phyloP scores from a whole-genome alignment of 2,797 vertebrate genomes.

The Echeneis naucrates region DNA sequence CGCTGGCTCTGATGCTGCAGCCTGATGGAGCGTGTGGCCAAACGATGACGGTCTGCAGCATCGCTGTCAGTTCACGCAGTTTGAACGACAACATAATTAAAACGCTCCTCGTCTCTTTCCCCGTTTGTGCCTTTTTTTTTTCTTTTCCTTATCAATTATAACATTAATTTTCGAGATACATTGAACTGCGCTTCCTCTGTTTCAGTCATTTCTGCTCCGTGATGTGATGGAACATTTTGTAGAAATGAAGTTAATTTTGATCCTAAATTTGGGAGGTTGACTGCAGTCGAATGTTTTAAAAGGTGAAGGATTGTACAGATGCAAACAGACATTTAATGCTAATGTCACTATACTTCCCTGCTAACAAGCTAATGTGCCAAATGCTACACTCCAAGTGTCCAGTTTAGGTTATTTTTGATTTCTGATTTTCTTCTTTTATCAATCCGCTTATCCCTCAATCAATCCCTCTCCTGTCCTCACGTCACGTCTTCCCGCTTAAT shows the following conservation, averaged over 20 bases:
- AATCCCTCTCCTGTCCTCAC: not conserved
- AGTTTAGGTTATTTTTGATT: too few species aligned
- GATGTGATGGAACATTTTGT: not conserved
- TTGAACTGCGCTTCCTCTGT: not conserved
- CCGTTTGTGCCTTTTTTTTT: not conserved
- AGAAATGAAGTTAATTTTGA: not conserved
- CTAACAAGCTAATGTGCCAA: too few species aligned
- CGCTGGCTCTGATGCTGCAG: not conserved
- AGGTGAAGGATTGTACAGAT: too few species aligned
- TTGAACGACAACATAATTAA: slow-evolving; percentile 52
- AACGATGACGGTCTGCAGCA: too few species aligned
- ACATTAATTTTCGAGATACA: not conserved
- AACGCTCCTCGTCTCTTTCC: slow-evolving; percentile 34
- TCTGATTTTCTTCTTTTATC: slow-evolving; percentile 9
- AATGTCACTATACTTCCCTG: too few species aligned
- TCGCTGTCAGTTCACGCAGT: not conserved
- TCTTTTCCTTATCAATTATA: not conserved
- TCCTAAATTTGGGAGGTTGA: not conserved
- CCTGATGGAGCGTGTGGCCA: not conserved
- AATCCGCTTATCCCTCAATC: slow-evolving; percentile 16
- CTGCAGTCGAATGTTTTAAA: not conserved
- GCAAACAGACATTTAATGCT: too few species aligned
- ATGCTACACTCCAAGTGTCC: too few species aligned
- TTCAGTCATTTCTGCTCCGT: not conserved
- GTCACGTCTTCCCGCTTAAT: slow-evolving; percentile 9